phyloP scores from a whole-genome alignment of 2,888 invertebrate genomes.

The Auanema freiburgensis region DNA sequence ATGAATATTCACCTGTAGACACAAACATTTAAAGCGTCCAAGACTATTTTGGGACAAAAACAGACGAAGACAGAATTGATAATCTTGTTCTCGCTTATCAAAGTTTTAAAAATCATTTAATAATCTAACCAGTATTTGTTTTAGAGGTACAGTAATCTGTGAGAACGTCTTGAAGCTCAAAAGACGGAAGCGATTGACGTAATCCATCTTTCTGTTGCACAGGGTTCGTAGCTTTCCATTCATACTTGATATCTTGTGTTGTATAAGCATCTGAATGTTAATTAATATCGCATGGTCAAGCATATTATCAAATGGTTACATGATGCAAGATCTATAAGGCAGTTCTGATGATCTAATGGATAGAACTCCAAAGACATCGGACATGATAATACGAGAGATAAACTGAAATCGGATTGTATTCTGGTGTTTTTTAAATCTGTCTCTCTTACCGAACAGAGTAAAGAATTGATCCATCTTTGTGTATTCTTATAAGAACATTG shows the following conservation, averaged over 20 bases:
- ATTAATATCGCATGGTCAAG: not conserved
- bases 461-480: constrained; percentile 66
- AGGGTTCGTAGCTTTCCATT: constrained; percentile 88
- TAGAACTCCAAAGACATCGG: constrained; percentile 97
- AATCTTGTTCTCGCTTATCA: not conserved
- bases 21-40: too few species aligned
- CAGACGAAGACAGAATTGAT: not conserved
- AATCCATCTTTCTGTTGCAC: constrained; percentile 74
- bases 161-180: constrained; percentile 88
- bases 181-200: constrained; percentile 77
- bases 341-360: constrained; percentile 91
- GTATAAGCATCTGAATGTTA: constrained; percentile 82
- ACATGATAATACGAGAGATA: constrained; percentile 90
- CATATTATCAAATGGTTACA: constrained; percentile 65
- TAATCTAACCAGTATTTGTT: constrained; percentile 82
- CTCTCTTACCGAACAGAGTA: constrained; percentile 43
- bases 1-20: constrained; percentile 56
- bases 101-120: not conserved
- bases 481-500: constrained; percentile 90
- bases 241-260: constrained; percentile 89
- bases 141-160: constrained; percentile 95
- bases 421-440: not conserved
- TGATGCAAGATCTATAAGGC: constrained; percentile 91
- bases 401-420: constrained; percentile 70
- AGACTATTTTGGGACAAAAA: not conserved